Base-by-base conservation (phyloP, 2,888 invertebrate species). In the Caenorhabditis becei region DNA sequence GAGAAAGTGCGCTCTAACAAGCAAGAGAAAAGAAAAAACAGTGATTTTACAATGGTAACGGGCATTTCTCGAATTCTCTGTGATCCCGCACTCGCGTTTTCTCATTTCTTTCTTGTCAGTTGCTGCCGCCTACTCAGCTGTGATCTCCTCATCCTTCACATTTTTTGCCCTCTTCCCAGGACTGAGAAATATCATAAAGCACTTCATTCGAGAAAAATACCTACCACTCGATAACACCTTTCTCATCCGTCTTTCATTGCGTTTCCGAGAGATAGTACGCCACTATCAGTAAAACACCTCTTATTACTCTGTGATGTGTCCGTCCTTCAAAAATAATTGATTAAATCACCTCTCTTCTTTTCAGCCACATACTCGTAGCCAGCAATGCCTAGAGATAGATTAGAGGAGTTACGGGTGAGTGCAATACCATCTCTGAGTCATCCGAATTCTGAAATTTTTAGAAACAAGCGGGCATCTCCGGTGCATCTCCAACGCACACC, bases 381-480 rank as follows among this genome's bases (percentile, higher is more conserved):
- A 54, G 28, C 16, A 11, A 82, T 82, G 82, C 59, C 75, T 61
- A 77, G 77, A 74, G 82, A 82, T 78, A 67, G 82, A 70, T 74
- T 82, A 56, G 28, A 54, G 26, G 82, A 82, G 49, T 59, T 82
- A 35, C 56, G 66, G 67, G 81, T 77, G 14, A 75, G 63, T 18
- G 37, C 18, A 23, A 16, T 20, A 37, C n/a, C 14, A 58, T 44
- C 7, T 41, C 8, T 58, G 11, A 23, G 16, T 26, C 26, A 26
- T n/a, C 3, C 14, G 14, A 2, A n/a, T 37, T 23, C 14, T 35
- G 4, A n/a, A 58, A 3, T 18, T 71, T 74, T 32, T 59, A 80
- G 80, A 63, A 81, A 53, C 61, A 63, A 62, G 81, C 71, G 10
- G 75, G 75, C 26, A 75, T 75, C n/a, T 49, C 53, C 20, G 24